Conservation (phyloP, 1,140 invertebrate species). For the Aphis gossypii region DNA sequence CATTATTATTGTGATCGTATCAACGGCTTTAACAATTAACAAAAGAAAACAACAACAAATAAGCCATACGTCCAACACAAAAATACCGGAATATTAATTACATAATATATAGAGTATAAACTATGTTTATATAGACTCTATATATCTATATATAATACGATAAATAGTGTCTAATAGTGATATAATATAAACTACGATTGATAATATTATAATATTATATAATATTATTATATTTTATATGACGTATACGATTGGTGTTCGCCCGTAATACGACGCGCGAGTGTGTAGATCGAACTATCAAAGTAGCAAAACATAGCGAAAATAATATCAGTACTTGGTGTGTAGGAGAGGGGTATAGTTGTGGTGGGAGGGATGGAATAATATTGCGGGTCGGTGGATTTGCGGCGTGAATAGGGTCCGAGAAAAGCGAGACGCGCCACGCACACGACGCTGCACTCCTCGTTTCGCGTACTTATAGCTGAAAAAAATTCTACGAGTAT, state of each 20-base stretch:
- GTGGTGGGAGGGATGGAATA: not conserved
- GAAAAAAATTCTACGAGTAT: slow-evolving; percentile 30
- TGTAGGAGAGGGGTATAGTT: no score
- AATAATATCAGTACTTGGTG: not conserved
- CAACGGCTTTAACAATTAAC: not conserved
- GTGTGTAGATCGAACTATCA: not conserved
- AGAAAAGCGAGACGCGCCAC: not conserved
- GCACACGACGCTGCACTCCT: not conserved
- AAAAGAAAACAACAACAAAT: not conserved
- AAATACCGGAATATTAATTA: not conserved
- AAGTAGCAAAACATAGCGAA: not conserved
- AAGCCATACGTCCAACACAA: not conserved
- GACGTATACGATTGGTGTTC: not conserved
- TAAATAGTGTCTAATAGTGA: not conserved
- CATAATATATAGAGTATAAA: no score
- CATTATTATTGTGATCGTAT: no score
- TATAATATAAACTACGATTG: not conserved
- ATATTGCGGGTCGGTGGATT: not conserved
- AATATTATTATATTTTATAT: not conserved
- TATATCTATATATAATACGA: no score
- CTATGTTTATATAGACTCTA: no score
- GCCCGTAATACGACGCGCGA: not conserved
- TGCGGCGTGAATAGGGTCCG: not conserved
- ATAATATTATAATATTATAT: not conserved
- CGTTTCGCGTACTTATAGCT: not conserved